Percentiles rank a stretch among this genome's conserved stretches.
Evolutionary conservation across 2,888 invertebrate species (phyloP).

Genomic region (Drosophila ustulata): DNA sequence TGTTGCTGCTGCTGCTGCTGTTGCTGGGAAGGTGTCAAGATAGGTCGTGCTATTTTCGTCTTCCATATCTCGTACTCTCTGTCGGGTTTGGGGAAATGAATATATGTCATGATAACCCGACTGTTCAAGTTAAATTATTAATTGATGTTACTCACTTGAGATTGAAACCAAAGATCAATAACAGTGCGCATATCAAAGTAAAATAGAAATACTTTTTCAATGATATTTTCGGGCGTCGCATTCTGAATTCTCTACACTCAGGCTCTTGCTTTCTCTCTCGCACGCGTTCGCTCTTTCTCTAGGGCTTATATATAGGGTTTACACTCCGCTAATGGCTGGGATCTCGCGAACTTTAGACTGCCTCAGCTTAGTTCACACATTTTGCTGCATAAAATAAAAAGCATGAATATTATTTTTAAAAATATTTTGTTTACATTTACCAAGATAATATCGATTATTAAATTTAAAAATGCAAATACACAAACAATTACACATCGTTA

Average conservation of each 20-base stretch:
- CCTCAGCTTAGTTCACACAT: constrained; percentile 58
- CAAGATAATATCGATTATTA: constrained; percentile 10
- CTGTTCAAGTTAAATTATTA: not conserved
- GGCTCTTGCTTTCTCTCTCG: constrained; percentile 8
- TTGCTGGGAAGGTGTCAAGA: constrained; percentile 45
- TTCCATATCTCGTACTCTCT: constrained; percentile 85
- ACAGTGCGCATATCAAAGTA: constrained; percentile 86
- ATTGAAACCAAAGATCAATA: constrained; percentile 86
- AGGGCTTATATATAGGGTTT: not conserved
- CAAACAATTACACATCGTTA: constrained; percentile 53
- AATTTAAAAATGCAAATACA: constrained; percentile 4
- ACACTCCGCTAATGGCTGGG: constrained; percentile 9
- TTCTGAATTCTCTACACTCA: constrained; percentile 65
- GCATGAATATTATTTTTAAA: not conserved
- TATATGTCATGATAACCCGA: not conserved
- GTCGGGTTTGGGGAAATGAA: not conserved
- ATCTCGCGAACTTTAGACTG: constrained; percentile 19
- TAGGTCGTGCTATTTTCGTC: constrained; percentile 69
- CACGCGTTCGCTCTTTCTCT: constrained; percentile 1
- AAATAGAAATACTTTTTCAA: constrained; percentile 87
- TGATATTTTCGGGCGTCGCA: constrained; percentile 87
- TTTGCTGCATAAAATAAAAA: constrained; percentile 37
- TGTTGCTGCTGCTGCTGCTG: constrained; percentile 51
- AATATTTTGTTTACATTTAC: constrained; percentile 6
- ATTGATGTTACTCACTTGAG: constrained; percentile 83